Conservation (phyloP, 64 coral and sea anemone species). For the Montipora cactus region DNA sequence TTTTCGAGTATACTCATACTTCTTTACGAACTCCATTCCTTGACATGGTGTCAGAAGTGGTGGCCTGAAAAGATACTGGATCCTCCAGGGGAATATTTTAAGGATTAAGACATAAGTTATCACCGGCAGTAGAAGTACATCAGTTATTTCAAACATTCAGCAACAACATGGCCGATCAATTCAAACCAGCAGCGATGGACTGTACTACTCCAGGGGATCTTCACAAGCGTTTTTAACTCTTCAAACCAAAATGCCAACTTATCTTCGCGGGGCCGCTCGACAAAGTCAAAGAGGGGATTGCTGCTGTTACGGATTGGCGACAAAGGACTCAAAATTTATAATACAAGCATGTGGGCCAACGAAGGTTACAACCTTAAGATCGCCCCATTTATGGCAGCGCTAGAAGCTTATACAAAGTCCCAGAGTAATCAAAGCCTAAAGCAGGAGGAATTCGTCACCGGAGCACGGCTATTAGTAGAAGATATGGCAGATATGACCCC, state of each 20-base stretch:
- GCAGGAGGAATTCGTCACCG: conserved; percentile 34
- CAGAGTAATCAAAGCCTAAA: not conserved
- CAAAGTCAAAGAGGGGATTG: conserved; percentile 43
- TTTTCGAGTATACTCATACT: not conserved
- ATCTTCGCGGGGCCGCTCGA: conserved; percentile 55
- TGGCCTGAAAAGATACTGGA: not conserved
- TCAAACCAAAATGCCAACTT: conserved; percentile 76
- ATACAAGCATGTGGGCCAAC: conserved; percentile 51
- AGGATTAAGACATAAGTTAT: too few relatives aligned
- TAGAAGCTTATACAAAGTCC: too few relatives aligned
- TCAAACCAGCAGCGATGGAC: conserved; percentile 66
- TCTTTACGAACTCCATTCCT: not conserved
- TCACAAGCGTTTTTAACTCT: conserved; percentile 65
- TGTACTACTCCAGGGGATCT: conserved; percentile 73
- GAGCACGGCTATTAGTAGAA: conserved; percentile 15
- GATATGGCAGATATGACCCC: conserved; percentile 1
- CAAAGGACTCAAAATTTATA: conserved; percentile 64
- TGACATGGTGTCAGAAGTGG: conserved; percentile 28
- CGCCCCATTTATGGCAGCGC: conserved; percentile 7
- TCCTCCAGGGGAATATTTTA: not conserved
- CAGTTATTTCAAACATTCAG: not conserved
- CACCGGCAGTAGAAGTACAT: not conserved
- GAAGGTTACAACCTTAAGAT: conserved; percentile 38
- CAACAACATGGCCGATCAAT: conserved; percentile 51
- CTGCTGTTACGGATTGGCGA: conserved; percentile 70